Conservation (phyloP, 1,140 invertebrate species). For the Mycetomoellerius zeteki region DNA sequence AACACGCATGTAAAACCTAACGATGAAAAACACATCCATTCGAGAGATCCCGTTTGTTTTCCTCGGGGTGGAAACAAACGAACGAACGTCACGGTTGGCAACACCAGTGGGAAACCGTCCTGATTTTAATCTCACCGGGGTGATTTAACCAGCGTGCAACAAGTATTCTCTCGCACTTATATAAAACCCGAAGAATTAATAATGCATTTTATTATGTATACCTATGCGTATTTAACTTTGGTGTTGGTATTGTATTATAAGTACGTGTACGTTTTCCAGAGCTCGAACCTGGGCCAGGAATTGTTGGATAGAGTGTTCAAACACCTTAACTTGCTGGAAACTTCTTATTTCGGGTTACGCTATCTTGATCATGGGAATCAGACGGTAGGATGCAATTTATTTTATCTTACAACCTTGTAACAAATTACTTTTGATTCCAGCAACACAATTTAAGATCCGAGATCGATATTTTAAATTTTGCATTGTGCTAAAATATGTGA, state of each 20-base stretch:
- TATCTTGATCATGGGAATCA: conserved; percentile 95
- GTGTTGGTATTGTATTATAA: not conserved
- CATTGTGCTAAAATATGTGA: no score
- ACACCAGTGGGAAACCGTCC: conserved; percentile 70
- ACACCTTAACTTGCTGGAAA: conserved; percentile 96
- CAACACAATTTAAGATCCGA: not conserved
- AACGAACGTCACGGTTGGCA: conserved; percentile 77
- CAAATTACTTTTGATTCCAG: conserved; percentile 2
- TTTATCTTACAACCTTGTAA: not conserved
- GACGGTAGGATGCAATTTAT: conserved; percentile 90
- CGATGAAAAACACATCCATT: conserved; percentile 63
- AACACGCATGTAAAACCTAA: conserved; percentile 24
- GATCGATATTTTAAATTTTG: not conserved
- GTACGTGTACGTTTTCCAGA: conserved; percentile 88
- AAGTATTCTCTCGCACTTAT: not conserved
- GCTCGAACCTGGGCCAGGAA: conserved; percentile 93
- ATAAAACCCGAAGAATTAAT: conserved; percentile 44
- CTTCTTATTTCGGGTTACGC: conserved; percentile 96
- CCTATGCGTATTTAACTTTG: not conserved
- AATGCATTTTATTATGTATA: conserved; percentile 31
- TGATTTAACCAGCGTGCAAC: conserved; percentile 1
- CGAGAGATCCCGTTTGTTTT: conserved; percentile 70
- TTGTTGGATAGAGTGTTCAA: conserved; percentile 95
- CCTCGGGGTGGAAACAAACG: conserved; percentile 75
- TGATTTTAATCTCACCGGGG: conserved; percentile 77